Percentiles rank a stretch among this genome's conserved stretches.
Evolutionary conservation across 2,797 vertebrate species (phyloP).

Genomic region (Molossus alvarezi): DNA sequence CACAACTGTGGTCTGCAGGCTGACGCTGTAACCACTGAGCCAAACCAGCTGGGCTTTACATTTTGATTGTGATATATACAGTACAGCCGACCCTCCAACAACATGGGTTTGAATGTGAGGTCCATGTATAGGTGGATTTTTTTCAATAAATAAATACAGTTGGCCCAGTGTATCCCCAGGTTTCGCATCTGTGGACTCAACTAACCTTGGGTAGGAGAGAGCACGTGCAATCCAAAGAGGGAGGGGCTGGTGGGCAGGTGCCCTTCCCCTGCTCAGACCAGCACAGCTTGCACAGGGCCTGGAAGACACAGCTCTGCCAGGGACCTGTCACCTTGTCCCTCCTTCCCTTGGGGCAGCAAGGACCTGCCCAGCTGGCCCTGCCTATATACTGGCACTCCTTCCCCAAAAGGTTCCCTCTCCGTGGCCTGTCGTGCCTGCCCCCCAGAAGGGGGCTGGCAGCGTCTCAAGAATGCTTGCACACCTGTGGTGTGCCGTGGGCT

Average conservation of each 20-base stretch:
- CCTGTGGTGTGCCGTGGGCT: neutral
- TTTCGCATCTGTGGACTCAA: neutral
- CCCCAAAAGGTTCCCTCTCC: neutral
- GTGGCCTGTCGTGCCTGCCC: accelerated
- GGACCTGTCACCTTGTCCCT: neutral
- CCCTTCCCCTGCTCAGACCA: no score
- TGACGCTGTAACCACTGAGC: no score
- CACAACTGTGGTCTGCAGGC: no score
- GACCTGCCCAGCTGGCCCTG: neutral
- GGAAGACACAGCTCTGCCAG: neutral
- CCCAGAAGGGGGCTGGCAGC: neutral
- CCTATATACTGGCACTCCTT: neutral
- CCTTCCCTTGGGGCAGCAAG: neutral
- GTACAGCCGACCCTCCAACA: neutral
- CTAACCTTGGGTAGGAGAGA: neutral
- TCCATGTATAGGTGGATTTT: neutral
- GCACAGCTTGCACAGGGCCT: neutral
- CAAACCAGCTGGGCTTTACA: no score
- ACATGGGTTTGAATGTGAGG: neutral
- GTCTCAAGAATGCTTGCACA: accelerated
- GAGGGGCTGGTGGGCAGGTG: neutral
- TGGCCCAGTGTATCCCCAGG: neutral
- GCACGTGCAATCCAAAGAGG: neutral
- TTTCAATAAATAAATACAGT: no score
- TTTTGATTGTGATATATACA: neutral